These are phyloP conservation scores for Drosophila prolongata DNA, from an alignment of 2,888 invertebrate species.

Conservation along the genomic window DNA sequence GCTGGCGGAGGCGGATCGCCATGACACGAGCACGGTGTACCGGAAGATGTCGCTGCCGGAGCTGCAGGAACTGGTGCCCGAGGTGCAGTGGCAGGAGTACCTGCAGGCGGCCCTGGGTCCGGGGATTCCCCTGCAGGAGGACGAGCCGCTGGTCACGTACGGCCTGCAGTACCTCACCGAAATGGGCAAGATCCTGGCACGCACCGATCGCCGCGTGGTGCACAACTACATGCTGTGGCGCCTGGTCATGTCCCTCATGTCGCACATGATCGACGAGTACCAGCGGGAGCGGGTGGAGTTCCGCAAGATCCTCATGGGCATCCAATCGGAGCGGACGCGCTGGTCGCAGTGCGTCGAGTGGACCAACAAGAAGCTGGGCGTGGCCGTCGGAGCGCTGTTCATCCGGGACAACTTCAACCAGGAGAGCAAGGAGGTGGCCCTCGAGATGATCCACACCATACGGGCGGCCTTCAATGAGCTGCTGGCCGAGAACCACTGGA, in stretches of 20 bases:
- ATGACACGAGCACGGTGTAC: constrained; percentile 94
- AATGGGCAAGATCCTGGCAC: constrained; percentile 89
- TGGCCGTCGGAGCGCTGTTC: constrained; percentile 94
- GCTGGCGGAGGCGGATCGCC: constrained; percentile 91
- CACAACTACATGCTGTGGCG: constrained; percentile 93
- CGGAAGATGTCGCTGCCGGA: constrained; percentile 90
- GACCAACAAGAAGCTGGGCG: constrained; percentile 94
- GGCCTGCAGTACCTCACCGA: constrained; percentile 90
- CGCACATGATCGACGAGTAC: constrained; percentile 91
- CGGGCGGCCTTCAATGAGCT: constrained; percentile 94
- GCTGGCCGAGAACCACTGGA: constrained; percentile 93
- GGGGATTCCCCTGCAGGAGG: constrained; percentile 85
- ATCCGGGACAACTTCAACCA: constrained; percentile 93
- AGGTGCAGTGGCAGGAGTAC: constrained; percentile 90
- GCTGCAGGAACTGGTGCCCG: constrained; percentile 88
- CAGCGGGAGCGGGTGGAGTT: constrained; percentile 90
- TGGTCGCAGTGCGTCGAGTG: constrained; percentile 93
- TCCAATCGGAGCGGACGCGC: constrained; percentile 89
- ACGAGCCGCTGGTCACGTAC: constrained; percentile 90
- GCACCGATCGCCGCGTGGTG: constrained; percentile 88
- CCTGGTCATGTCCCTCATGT: constrained; percentile 90
- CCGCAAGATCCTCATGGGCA: constrained; percentile 90
- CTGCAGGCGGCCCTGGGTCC: constrained; percentile 88
- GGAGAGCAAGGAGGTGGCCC: constrained; percentile 92
- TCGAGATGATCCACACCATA: constrained; percentile 94